phyloP scores from a whole-genome alignment of 2,797 vertebrate genomes.

The Spea hammondii region DNA sequence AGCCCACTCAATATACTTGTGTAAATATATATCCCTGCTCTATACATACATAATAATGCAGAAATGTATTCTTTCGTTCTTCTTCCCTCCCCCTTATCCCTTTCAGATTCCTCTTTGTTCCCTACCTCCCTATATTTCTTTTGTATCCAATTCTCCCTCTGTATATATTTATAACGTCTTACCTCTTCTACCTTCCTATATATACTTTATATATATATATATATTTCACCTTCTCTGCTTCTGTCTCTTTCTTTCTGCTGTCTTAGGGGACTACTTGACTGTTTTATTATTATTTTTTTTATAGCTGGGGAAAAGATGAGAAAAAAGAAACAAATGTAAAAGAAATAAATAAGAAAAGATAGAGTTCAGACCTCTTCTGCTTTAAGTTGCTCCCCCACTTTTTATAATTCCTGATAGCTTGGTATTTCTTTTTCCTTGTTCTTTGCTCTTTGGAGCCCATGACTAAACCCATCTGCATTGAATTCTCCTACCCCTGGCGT shows the following conservation, averaged over 20 bases:
- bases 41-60: slow-evolving; percentile 43
- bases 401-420: slow-evolving; percentile 24
- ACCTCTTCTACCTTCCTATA: slow-evolving; percentile 13
- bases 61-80: slow-evolving; percentile 5
- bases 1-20: slow-evolving; percentile 20
- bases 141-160: slow-evolving; percentile 18
- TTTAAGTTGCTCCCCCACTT: not conserved
- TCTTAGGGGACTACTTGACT: slow-evolving; percentile 45
- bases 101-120: not conserved
- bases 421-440: not conserved
- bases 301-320: slow-evolving; percentile 54
- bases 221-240: slow-evolving; percentile 54
- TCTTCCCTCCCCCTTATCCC: slow-evolving; percentile 1
- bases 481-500: not conserved
- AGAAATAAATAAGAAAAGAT: slow-evolving; percentile 6
- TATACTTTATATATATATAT: slow-evolving; percentile 16
- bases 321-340: slow-evolving; percentile 27
- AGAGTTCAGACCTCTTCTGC: slow-evolving; percentile 15
- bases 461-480: slow-evolving; percentile 18
- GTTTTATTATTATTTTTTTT: slow-evolving; percentile 50
- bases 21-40: slow-evolving; percentile 35
- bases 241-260: slow-evolving; percentile 40
- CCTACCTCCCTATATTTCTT: slow-evolving; percentile 29
- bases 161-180: slow-evolving; percentile 45
- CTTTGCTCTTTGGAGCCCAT: slow-evolving; percentile 12